A percentile compares a stretch with the other conserved stretches of the same genome.
Conservation (phyloP, 2,888 invertebrate genomes). For the Luffia ferchaultella region DNA sequence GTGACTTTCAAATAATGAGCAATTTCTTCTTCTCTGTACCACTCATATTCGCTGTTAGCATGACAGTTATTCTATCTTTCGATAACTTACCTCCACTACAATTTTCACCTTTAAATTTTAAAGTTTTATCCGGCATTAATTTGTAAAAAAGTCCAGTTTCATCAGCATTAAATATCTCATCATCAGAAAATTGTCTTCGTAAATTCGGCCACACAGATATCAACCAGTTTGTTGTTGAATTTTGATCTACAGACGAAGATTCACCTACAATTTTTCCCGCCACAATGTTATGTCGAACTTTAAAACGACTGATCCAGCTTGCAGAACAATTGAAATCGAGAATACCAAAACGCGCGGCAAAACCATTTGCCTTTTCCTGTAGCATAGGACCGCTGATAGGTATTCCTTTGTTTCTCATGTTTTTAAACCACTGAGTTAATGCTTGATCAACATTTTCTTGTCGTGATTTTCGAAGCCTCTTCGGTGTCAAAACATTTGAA, state of each 20-base stretch:
- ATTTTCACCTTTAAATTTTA: background rate
- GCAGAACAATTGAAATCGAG: too few species aligned
- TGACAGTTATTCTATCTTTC: constrained; percentile 1
- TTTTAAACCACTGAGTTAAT: too few species aligned
- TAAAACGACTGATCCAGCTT: too few species aligned
- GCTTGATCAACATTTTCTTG: too few species aligned
- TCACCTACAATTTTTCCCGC: too few species aligned
- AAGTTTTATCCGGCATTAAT: background rate
- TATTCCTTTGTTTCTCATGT: too few species aligned
- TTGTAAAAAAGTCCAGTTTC: background rate
- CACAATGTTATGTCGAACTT: too few species aligned
- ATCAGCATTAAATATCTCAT: background rate
- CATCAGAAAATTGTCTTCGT: constrained; percentile 14
- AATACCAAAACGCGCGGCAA: too few species aligned
- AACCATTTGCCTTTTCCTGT: too few species aligned
- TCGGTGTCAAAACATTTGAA: too few species aligned
- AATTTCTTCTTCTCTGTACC: constrained; percentile 12
- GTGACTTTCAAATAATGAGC: constrained; percentile 14
- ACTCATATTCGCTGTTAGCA: constrained; percentile 7
- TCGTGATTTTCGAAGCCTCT: too few species aligned
- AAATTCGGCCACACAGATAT: constrained; percentile 13
- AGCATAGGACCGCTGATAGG: too few species aligned
- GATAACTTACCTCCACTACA: background rate
- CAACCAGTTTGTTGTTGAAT: constrained; percentile 16
- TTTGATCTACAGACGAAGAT: constrained; percentile 13